Conservation (phyloP, 2,888 invertebrate genomes). For the Caradrina clavipalpis region DNA sequence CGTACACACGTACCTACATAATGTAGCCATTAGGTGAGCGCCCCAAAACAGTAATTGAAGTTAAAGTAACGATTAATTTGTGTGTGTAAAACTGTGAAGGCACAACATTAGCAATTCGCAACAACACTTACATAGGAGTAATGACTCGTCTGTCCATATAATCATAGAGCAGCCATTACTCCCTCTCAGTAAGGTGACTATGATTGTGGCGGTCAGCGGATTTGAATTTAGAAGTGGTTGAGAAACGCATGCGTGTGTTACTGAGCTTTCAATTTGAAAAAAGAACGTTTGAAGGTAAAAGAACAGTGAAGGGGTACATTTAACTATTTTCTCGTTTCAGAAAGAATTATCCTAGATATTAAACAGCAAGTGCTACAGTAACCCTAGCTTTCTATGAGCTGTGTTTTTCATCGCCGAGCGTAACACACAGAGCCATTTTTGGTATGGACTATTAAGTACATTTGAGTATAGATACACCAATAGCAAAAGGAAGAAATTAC, state of each 20-base stretch:
- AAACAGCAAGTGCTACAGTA: too few species aligned
- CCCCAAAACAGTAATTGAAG: constrained; percentile 77
- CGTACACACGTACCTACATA: constrained; percentile 38
- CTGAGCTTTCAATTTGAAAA: background rate
- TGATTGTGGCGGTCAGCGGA: constrained; percentile 21
- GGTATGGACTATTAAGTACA: background rate
- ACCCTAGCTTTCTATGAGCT: too few species aligned
- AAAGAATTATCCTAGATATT: too few species aligned
- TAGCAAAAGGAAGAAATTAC: background rate
- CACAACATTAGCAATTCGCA: constrained; percentile 89
- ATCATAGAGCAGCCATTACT: constrained; percentile 90
- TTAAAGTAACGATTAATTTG: constrained; percentile 86
- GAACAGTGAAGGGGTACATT: too few species aligned
- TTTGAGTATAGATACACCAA: background rate
- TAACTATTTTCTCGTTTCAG: too few species aligned
- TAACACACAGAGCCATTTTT: too few species aligned
- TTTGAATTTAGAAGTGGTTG: background rate
- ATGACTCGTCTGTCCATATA: constrained; percentile 91
- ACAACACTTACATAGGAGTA: constrained; percentile 90
- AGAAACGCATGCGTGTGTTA: background rate
- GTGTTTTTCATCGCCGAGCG: too few species aligned
- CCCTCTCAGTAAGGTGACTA: constrained; percentile 78
- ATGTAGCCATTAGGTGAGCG: constrained; percentile 60
- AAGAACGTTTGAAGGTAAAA: too few species aligned
- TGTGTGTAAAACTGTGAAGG: constrained; percentile 86